phyloP scores from a whole-genome alignment of 2,888 invertebrate genomes.

The Drosophila macrospina region DNA sequence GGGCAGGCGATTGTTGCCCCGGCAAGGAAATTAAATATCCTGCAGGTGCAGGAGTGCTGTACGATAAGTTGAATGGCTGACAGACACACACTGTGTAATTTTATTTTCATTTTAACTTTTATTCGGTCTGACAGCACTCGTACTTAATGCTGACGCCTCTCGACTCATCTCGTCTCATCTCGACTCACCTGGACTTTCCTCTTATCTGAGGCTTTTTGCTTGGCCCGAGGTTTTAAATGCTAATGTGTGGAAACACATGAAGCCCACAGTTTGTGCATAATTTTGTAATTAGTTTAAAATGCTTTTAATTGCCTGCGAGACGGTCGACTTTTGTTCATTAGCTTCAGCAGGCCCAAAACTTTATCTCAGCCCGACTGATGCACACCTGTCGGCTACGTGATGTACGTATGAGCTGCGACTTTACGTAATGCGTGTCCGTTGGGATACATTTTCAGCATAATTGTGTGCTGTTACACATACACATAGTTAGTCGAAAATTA shows the following conservation, averaged over 20 bases:
- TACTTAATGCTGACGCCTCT: constrained; percentile 10
- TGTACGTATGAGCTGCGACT: constrained; percentile 53
- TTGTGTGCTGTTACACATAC: background rate
- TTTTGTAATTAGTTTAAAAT: constrained; percentile 69
- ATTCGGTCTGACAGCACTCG: constrained; percentile 26
- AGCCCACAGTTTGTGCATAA: constrained; percentile 64
- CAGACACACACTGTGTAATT: constrained; percentile 20
- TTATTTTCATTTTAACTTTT: constrained; percentile 34
- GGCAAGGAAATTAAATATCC: constrained; percentile 74
- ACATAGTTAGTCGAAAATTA: background rate
- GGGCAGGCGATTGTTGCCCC: constrained; percentile 25
- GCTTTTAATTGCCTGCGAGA: constrained; percentile 55
- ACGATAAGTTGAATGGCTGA: background rate
- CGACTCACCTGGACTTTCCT: too few species aligned
- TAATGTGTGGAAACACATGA: constrained; percentile 37
- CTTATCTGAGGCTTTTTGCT: constrained; percentile 31
- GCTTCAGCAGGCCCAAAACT: constrained; percentile 15
- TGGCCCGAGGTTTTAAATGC: constrained; percentile 28
- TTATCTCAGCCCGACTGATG: constrained; percentile 49
- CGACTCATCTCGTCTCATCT: background rate
- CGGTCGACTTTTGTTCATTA: constrained; percentile 40
- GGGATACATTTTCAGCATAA: constrained; percentile 5
- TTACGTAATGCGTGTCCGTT: constrained; percentile 39
- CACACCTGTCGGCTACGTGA: constrained; percentile 42
- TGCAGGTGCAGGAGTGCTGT: constrained; percentile 30